Evolutionary conservation across 2,888 invertebrate species (phyloP), one percentile per base, ranked within the genome.

Genomic region (Tenthredo scrophulariae): DNA sequence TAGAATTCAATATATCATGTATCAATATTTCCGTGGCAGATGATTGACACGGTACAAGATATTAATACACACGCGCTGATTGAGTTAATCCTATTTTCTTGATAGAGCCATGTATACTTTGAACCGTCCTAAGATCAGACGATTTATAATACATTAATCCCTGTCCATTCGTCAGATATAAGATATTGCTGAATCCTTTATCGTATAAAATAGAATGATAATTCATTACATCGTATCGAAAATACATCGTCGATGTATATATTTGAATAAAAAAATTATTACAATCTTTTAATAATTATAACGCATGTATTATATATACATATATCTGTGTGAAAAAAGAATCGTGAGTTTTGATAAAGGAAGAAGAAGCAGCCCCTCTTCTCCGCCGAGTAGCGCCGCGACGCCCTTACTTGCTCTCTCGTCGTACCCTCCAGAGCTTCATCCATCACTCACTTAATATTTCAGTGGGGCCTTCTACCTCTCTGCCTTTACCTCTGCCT

Each of bases 381-480:
- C 15, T n/a, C n/a, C n/a, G 0, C 10, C 18, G 46, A 77, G 54
- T 54, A 50, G 18, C 50, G 72, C n/a, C 50, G 72, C n/a, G 54
- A 77, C 54, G 77, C 77, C 77, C 77, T 54, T 13, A 54, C 33
- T n/a, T 2, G 65, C 65, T 33, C 40, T 29, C n/a, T 62, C 37
- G 22, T 22, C 22, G 58, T 85, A 87, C 88, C 90, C 91, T 89
- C 89, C 88, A 90, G 91, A 92, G 91, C 87, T 91, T 91, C 92
- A 92, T 92, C 92, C 92, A 92, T 92, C 92, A 92, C 92, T 92
- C 92, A 92, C 92, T 92, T 91, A 92, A 92, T 92, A 92, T 92
- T 92, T 92, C 91, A 92, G 91, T 91, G 90, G 89, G n/a, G 18
- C 75, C n/a, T 50, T 15, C 22, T 29, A 9, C 40, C 77, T 22